These are phyloP conservation scores for Enteromius treurensis DNA, from an alignment of 2,797 vertebrate species.

Conservation along the genomic window DNA sequence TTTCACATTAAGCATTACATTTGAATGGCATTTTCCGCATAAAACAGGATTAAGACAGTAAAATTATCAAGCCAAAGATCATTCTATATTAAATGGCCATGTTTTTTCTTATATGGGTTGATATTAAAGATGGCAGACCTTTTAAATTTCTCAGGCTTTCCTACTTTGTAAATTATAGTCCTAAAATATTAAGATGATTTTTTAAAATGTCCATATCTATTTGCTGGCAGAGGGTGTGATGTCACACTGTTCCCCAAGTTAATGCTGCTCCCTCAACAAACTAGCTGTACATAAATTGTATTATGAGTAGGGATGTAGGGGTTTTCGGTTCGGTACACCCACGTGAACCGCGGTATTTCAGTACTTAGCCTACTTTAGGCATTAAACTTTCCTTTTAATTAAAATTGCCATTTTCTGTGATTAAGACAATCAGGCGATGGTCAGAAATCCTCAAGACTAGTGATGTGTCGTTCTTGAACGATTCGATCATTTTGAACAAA, in stretches of 20 bases:
- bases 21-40: background rate
- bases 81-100: background rate
- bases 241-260: background rate
- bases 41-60: background rate
- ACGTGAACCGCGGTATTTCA: too few relatives aligned
- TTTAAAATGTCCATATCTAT: background rate
- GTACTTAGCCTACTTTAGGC: too few relatives aligned
- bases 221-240: background rate
- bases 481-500: too few relatives aligned
- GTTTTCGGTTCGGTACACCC: too few relatives aligned
- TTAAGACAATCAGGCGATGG: too few relatives aligned
- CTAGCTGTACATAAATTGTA: background rate
- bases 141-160: background rate
- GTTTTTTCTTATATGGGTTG: background rate
- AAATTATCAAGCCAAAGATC: background rate
- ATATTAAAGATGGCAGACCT: background rate
- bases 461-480: too few relatives aligned
- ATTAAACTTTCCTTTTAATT: too few relatives aligned
- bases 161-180: background rate
- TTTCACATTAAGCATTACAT: background rate
- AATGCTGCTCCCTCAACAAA: background rate
- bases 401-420: too few relatives aligned
- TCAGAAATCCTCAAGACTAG: too few relatives aligned
- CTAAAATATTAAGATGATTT: background rate
- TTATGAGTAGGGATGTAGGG: too few relatives aligned